Conservation (phyloP, 2,797 vertebrate genomes). For the Bradypodion pumilum region DNA sequence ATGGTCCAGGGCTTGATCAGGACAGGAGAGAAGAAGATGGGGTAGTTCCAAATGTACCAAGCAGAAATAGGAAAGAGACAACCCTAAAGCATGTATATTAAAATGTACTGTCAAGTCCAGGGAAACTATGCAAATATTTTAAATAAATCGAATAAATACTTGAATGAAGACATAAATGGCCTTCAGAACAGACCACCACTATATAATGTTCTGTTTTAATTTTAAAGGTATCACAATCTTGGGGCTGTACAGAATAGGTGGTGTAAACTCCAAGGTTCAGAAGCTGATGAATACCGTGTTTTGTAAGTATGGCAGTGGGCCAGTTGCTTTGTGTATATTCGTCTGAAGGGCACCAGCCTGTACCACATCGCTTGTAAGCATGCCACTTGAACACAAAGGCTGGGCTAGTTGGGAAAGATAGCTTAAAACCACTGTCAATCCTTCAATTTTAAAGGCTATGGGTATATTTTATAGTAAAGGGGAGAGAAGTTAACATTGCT, state of each 20-base stretch:
- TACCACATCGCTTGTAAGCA: background rate
- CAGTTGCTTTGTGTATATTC: background rate
- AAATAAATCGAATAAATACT: background rate
- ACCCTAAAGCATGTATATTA: background rate
- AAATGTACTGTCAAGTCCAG: background rate
- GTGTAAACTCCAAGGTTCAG: slow-evolving; percentile 98
- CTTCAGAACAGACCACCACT: slow-evolving; percentile 13
- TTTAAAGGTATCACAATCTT: slow-evolving; percentile 88
- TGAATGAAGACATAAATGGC: background rate
- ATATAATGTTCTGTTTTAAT: slow-evolving; percentile 23
- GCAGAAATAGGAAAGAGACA: background rate
- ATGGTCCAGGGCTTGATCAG: too few species aligned
- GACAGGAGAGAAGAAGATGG: too few species aligned
- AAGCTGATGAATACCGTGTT: slow-evolving; percentile 95
- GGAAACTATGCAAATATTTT: background rate
- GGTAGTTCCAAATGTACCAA: too few species aligned
- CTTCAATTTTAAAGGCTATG: background rate
- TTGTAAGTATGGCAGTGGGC: slow-evolving; percentile 80
- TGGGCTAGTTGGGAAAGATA: background rate
- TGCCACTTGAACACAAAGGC: background rate
- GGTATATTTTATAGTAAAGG: background rate
- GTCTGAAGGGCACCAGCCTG: background rate
- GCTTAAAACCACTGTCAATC: background rate
- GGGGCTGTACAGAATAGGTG: slow-evolving; percentile 95
- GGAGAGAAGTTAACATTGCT: background rate